Percentiles rank a stretch among this genome's conserved stretches.
phyloP scores from a whole-genome alignment of 2,113 vertebrate genomes.

The Macroglossus sobrinus region DNA sequence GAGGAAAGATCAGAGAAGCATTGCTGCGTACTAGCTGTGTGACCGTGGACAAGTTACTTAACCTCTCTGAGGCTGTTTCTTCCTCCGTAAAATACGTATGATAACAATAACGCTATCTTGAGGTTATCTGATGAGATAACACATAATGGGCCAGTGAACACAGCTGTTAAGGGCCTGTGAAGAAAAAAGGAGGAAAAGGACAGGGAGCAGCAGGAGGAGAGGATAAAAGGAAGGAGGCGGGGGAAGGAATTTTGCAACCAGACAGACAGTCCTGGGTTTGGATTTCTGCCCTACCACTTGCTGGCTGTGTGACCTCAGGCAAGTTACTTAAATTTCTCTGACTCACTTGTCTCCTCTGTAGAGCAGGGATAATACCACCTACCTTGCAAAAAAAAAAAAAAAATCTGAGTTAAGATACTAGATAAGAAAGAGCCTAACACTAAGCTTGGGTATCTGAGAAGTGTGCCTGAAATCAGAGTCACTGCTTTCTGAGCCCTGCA shows the following conservation, averaged over 20 bases:
- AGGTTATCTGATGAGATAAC: neutral
- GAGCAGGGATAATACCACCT: neutral
- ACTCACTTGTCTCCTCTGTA: neutral
- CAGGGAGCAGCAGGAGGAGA: neutral
- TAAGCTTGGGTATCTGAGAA: neutral
- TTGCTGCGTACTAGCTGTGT: neutral
- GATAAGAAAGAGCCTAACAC: neutral
- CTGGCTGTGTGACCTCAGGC: neutral
- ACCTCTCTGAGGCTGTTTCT: neutral
- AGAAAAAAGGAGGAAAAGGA: neutral
- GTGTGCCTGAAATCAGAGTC: neutral
- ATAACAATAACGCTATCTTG: neutral
- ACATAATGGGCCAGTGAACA: neutral
- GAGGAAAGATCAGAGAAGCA: neutral
- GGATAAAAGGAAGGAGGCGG: neutral
- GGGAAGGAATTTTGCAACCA: neutral
- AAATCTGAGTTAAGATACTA: neutral
- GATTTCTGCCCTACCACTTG: neutral
- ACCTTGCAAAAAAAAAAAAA: neutral
- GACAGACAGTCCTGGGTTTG: neutral
- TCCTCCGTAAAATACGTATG: neutral
- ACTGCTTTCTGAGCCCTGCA: neutral
- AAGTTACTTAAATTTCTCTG: neutral
- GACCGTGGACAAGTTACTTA: neutral
- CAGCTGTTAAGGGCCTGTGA: neutral